These are phyloP conservation scores for Olivierus martensii DNA, from an alignment of 1,140 invertebrate species.

Conservation along the genomic window DNA sequence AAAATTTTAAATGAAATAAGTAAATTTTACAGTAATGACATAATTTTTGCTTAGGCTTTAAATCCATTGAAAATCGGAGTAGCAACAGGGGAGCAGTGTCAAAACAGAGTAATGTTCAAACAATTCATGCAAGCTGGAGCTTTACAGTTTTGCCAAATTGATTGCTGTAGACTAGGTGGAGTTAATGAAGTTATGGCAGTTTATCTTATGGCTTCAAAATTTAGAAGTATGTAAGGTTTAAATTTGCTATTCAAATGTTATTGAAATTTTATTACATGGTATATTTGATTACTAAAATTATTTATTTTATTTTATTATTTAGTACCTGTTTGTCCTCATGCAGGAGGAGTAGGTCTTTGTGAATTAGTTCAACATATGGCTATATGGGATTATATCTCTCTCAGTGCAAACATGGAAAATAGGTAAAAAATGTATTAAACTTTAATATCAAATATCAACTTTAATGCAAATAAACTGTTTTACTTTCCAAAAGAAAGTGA, in stretches of 20 bases:
- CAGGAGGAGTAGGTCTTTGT: constrained; percentile 79
- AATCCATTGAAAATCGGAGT: constrained; percentile 46
- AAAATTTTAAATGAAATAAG: too few species aligned
- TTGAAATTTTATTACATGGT: not conserved
- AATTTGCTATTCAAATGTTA: not conserved
- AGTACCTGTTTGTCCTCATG: constrained; percentile 88
- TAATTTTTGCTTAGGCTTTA: too few species aligned
- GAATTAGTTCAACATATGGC: constrained; percentile 87
- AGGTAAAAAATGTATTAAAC: too few species aligned
- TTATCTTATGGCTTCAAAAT: constrained; percentile 67
- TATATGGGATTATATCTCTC: constrained; percentile 66
- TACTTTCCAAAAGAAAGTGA: too few species aligned
- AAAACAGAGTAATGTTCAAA: constrained; percentile 83
- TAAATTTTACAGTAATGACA: too few species aligned
- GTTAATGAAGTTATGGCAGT: constrained; percentile 77
- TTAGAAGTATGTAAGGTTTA: constrained; percentile 35
- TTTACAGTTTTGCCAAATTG: constrained; percentile 79
- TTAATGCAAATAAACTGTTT: too few species aligned
- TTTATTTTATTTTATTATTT: constrained; percentile 19
- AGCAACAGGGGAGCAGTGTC: constrained; percentile 82
- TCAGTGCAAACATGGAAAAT: constrained; percentile 34
- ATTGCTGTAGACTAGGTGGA: constrained; percentile 70
- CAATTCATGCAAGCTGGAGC: constrained; percentile 66
- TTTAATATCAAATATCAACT: too few species aligned
- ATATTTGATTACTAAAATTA: not conserved